These are phyloP conservation scores for Oreamnos americanus DNA, from an alignment of 2,113 vertebrate genomes.

Conservation along the genomic window DNA sequence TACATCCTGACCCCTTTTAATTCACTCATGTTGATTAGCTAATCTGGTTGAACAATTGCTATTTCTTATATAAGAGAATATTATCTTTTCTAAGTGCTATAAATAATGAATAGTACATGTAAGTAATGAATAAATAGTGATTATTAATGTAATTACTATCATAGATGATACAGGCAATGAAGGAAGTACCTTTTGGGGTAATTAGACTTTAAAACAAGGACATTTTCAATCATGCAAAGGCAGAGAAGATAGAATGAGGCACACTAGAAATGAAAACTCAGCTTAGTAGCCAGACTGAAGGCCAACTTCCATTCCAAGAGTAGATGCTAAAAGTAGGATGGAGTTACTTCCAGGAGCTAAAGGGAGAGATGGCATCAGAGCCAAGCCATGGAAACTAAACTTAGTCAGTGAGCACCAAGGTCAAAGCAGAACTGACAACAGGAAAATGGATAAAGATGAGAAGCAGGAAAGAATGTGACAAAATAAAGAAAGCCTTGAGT, in stretches of 20 bases:
- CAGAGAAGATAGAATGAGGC: not conserved
- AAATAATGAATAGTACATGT: not conserved
- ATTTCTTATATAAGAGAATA: not conserved
- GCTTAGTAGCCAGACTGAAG: not conserved
- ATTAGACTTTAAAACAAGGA: not conserved
- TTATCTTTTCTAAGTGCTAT: not conserved
- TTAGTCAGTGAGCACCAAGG: not conserved
- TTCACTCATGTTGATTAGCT: not conserved
- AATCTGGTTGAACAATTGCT: not conserved
- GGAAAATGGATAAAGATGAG: not conserved
- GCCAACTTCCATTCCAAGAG: not conserved
- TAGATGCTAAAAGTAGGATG: not conserved
- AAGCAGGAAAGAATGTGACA: not conserved
- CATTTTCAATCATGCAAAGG: not conserved
- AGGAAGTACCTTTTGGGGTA: not conserved
- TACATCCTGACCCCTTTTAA: not conserved
- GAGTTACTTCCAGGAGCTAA: not conserved
- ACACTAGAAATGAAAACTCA: not conserved
- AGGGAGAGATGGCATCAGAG: not conserved
- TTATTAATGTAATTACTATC: not conserved
- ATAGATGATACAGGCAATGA: not conserved
- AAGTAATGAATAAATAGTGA: not conserved
- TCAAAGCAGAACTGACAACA: not conserved
- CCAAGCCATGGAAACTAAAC: not conserved
- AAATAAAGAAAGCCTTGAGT: not conserved